phyloP scores from a whole-genome alignment of 2,797 vertebrate genomes.

The Rhabdomys pumilio region DNA sequence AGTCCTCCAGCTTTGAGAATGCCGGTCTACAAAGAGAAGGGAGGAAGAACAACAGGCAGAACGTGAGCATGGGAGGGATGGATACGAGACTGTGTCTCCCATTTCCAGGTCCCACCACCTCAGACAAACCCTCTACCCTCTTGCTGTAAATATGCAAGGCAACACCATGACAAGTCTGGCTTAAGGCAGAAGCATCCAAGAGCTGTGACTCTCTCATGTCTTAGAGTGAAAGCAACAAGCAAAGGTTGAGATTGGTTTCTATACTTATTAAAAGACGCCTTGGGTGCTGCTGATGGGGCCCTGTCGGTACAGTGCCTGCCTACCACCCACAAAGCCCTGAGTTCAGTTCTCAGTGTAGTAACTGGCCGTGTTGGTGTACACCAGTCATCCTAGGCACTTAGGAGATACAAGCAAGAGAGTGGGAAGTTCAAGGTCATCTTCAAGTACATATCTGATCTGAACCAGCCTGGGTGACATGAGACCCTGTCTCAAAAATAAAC shows the following conservation, averaged over 20 bases:
- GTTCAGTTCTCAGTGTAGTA: not conserved
- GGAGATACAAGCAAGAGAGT: not conserved
- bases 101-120: not conserved
- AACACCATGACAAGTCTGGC: not conserved
- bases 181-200: not conserved
- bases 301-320: not conserved
- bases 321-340: not conserved
- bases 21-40: slow-evolving; percentile 91
- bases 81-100: not conserved
- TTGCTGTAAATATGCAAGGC: not conserved
- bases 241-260: not conserved
- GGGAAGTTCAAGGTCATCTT: not conserved
- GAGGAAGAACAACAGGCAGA: not conserved
- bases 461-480: not conserved
- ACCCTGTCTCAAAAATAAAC: not conserved
- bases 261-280: not conserved
- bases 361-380: not conserved
- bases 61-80: not conserved
- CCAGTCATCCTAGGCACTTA: not conserved
- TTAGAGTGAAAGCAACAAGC: not conserved
- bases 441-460: not conserved
- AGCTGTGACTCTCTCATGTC: not conserved
- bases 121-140: not conserved
- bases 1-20: slow-evolving; percentile 98
- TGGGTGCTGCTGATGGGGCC: not conserved